Evolutionary conservation across 2,888 invertebrate genomes (phyloP).

Genomic region (Melipona bicolor): DNA sequence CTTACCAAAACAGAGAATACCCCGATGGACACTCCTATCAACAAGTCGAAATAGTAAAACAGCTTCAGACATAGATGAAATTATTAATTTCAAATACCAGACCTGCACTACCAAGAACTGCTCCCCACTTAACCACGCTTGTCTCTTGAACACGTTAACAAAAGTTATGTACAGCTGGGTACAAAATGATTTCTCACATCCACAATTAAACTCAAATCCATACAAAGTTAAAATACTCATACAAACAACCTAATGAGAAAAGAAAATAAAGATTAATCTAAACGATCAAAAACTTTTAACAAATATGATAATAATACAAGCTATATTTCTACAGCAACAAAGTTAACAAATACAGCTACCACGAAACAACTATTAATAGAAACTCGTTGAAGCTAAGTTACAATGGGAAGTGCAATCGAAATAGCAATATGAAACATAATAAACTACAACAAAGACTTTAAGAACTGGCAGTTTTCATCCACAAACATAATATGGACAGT

Average conservation of each 20-base stretch:
- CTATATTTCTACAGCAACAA: constrained; percentile 8
- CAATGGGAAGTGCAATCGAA: constrained; percentile 7
- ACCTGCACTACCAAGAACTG: no score
- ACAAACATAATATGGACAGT: constrained; percentile 4
- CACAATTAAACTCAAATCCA: not conserved
- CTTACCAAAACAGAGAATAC: no score
- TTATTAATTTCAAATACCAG: no score
- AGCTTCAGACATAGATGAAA: no score
- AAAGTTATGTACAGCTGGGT: not conserved
- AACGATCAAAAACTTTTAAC: not conserved
- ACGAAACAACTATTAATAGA: constrained; percentile 17
- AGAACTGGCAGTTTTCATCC: not conserved
- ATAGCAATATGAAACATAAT: constrained; percentile 20
- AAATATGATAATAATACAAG: constrained; percentile 16
- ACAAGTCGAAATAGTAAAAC: no score
- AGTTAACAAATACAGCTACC: constrained; percentile 5
- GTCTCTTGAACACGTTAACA: no score
- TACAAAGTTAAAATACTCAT: not conserved
- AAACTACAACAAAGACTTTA: constrained; percentile 3
- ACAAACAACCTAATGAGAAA: not conserved
- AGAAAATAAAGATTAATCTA: no score
- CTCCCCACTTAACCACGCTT: no score
- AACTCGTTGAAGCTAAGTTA: not conserved
- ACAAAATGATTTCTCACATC: not conserved
- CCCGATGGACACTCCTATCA: no score